Evolutionary conservation across 2,113 vertebrate genomes (phyloP).

Genomic region (Nerophis ophidion): DNA sequence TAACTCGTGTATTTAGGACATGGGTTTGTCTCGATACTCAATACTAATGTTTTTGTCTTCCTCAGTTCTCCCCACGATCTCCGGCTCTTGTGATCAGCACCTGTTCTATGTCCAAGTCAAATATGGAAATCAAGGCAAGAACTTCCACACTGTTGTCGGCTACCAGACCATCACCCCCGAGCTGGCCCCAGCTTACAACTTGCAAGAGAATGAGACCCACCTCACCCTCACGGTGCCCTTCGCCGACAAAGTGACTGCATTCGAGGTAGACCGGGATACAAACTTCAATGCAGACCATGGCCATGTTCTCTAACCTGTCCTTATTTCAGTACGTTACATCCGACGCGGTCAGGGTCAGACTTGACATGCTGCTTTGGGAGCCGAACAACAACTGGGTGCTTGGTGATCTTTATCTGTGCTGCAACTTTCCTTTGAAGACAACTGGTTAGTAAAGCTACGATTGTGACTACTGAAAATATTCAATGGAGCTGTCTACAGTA

Average conservation of each 20-base stretch:
- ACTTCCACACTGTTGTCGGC: slow-evolving; percentile 51
- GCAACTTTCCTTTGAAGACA: slow-evolving; percentile 58
- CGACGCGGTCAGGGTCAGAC: slow-evolving; percentile 45
- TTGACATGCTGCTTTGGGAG: slow-evolving; percentile 51
- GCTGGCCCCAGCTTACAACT: slow-evolving; percentile 14
- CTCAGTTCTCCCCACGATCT: slow-evolving; percentile 54
- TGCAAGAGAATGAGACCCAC: slow-evolving; percentile 54
- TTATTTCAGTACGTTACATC: slow-evolving; percentile 37
- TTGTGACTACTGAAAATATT: too few relatives aligned
- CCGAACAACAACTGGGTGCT: slow-evolving; percentile 45
- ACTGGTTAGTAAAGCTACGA: slow-evolving; percentile 51
- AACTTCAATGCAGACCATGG: not conserved
- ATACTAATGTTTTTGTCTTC: too few relatives aligned
- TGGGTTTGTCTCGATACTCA: too few relatives aligned
- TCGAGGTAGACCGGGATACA: slow-evolving; percentile 46
- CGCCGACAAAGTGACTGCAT: slow-evolving; percentile 11
- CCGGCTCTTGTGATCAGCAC: slow-evolving; percentile 58
- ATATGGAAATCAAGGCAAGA: slow-evolving; percentile 47
- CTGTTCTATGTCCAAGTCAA: slow-evolving; percentile 50
- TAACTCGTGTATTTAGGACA: not conserved
- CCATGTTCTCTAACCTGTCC: not conserved
- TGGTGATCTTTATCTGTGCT: slow-evolving; percentile 60
- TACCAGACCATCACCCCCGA: slow-evolving; percentile 25
- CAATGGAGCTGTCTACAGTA: too few relatives aligned
- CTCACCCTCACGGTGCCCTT: slow-evolving; percentile 50